These are phyloP conservation scores for Graptemys geographica DNA, from an alignment of 2,797 vertebrate species.

Conservation along the genomic window DNA sequence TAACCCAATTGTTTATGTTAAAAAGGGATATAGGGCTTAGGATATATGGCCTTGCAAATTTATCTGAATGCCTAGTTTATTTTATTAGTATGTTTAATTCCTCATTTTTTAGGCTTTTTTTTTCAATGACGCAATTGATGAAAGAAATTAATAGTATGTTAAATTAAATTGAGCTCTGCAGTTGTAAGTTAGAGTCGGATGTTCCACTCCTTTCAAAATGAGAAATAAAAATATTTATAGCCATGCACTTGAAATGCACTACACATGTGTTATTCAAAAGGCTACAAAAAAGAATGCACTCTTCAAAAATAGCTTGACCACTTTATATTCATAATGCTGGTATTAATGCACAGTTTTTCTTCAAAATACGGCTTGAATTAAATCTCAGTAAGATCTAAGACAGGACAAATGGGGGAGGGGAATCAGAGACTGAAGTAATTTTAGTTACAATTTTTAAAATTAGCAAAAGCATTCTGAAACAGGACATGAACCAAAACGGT, in stretches of 20 bases:
- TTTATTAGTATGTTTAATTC: neutral
- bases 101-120: neutral
- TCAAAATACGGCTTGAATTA: conserved; percentile 59
- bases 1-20: neutral
- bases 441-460: neutral
- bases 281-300: conserved; percentile 49
- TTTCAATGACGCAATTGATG: neutral
- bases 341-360: conserved; percentile 20
- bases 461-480: neutral
- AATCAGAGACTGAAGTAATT: neutral
- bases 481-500: neutral
- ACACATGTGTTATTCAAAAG: conserved; percentile 13
- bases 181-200: neutral
- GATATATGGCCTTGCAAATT: neutral
- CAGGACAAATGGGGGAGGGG: neutral
- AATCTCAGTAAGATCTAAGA: conserved; percentile 20
- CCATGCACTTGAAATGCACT: neutral
- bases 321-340: neutral
- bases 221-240: conserved; percentile 22
- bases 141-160: neutral
- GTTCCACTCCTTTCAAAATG: conserved; percentile 27
- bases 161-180: neutral
- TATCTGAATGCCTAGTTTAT: neutral
- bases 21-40: neutral
- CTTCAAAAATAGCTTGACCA: conserved; percentile 58